A percentile compares a stretch with the other conserved stretches of the same genome.
Evolutionary conservation across 1,140 invertebrate genomes (phyloP).

Genomic region (Venturia canescens): DNA sequence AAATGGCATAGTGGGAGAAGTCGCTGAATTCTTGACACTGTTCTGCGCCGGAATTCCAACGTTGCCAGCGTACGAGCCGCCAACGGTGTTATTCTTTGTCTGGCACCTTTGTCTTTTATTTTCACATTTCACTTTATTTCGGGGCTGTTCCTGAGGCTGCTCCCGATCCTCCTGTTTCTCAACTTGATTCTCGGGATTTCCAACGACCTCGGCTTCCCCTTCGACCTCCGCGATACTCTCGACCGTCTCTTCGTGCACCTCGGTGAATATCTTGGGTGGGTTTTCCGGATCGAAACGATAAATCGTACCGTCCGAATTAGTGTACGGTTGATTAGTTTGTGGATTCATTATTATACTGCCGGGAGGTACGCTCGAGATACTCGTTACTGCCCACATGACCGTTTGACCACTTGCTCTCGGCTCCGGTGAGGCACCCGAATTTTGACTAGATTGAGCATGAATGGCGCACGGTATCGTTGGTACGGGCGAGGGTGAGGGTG

Average conservation of each 20-base stretch:
- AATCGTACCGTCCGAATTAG: conserved; percentile 77
- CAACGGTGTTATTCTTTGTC: conserved; percentile 57
- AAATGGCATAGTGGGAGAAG: conserved; percentile 71
- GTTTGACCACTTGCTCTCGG: conserved; percentile 64
- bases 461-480: conserved; percentile 67
- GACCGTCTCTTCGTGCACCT: conserved; percentile 66
- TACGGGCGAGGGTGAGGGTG: conserved; percentile 82
- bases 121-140: conserved; percentile 46
- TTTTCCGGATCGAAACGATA: conserved; percentile 87
- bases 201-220: background rate
- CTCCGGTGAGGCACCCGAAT: conserved; percentile 61
- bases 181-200: conserved; percentile 4
- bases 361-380: conserved; percentile 87
- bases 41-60: conserved; percentile 49
- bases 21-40: conserved; percentile 67
- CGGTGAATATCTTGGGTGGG: conserved; percentile 77
- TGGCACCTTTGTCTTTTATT: conserved; percentile 63
- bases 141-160: conserved; percentile 25
- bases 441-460: conserved; percentile 73
- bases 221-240: conserved; percentile 64
- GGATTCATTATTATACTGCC: conserved; percentile 93
- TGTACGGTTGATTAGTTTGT: conserved; percentile 78
- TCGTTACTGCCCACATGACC: conserved; percentile 91
- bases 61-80: conserved; percentile 37
- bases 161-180: conserved; percentile 40